Evolutionary conservation across 2,888 invertebrate species (phyloP), one percentile per base, ranked within the genome.

Genomic region (Lomographa bimaculata): DNA sequence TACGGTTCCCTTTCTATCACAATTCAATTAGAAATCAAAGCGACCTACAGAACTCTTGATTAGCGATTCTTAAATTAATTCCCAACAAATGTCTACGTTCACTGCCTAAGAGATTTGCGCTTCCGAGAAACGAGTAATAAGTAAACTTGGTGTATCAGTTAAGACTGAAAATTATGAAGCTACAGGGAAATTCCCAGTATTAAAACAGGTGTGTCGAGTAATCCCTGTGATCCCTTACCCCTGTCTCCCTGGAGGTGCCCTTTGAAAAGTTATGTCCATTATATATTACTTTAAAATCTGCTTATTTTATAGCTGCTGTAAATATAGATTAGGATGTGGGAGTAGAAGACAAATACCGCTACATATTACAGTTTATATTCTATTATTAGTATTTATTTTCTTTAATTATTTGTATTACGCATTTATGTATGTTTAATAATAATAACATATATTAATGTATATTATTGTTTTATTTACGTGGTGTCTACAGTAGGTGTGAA

Each of bases 181-280:
- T 64, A 57, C 50, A 45, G 64, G 63, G 65, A 67, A 43, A 50
- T 50, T 54, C 16, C 57, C 55, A 56, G 60, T 64, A 71, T 79
- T 67, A 46, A 73, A 74, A 65, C 65, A 71, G 69, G 69, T 70
- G 69, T 64, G 55, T 45, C 55, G 59, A 65, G 69, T 76, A 69
- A 75, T 72, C 65, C 61, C 39, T 45, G 45, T 48, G 59, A 63
- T 59, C 43, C 40, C 24, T 36, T 26, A 24, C 71, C 64, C 62
- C 69, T 68, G 63, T 69, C 60, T 65, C 57, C 39, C 53, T 50
- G 37, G 50, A 62, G 61, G 60, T 64, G 57, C 60, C 63, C 55
- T 55, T 64, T 55, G 42, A 53, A 70, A 76, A 72, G 64, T 71
- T 72, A 60, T 60, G 46, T 54, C 50, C 45, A 61, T 69, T 33